Conservation (phyloP, 1,140 invertebrate species). For the Procambarus virginalis region DNA sequence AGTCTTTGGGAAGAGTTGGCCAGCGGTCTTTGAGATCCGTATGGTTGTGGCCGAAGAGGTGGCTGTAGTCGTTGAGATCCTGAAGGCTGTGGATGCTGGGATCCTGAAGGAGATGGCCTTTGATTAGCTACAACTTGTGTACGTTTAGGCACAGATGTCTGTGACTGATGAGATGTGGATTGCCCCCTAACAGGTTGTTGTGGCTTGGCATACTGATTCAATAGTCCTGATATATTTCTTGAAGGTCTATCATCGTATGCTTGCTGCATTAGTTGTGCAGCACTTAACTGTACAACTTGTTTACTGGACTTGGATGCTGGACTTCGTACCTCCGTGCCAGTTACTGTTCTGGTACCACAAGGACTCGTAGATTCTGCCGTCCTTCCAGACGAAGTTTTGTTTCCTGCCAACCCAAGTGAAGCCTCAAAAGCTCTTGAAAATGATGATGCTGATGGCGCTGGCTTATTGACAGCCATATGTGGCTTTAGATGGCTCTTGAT, state of each 20-base stretch:
- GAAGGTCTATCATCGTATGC: constrained; percentile 33
- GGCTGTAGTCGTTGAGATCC: background rate
- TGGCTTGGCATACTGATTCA: constrained; percentile 29
- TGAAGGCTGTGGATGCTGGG: background rate
- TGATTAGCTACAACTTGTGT: background rate
- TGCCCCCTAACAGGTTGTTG: background rate
- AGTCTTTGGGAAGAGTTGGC: background rate
- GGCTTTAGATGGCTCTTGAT: background rate
- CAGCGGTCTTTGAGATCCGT: background rate
- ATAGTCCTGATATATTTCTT: constrained; percentile 35
- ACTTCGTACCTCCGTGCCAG: background rate
- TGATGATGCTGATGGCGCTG: constrained; percentile 15
- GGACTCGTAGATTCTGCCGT: background rate
- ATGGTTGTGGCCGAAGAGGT: background rate
- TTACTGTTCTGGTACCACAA: background rate
- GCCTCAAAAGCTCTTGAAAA: constrained; percentile 43
- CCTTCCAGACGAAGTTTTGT: background rate
- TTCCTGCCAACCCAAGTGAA: constrained; percentile 23
- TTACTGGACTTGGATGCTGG: background rate
- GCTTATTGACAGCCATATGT: background rate
- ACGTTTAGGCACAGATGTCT: constrained; percentile 5
- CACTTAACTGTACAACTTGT: constrained; percentile 40
- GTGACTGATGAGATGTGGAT: background rate
- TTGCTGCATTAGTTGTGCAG: constrained; percentile 58
- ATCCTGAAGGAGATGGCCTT: background rate